A percentile compares a stretch with the other conserved stretches of the same genome.
Conservation (phyloP, 1,140 invertebrate species). For the Colletes latitarsis region DNA sequence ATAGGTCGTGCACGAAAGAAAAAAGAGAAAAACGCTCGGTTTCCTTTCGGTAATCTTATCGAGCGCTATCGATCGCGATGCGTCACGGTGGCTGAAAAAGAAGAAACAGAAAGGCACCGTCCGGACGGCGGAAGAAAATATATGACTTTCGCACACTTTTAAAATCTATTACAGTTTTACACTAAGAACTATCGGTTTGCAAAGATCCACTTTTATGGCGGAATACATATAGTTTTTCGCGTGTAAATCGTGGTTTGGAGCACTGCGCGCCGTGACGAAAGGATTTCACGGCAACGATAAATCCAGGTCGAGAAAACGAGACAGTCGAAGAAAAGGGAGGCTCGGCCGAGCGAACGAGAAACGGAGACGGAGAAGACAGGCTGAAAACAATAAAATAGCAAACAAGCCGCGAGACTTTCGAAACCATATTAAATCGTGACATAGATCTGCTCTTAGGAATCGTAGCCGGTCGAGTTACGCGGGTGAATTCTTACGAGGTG, state of each 20-base stretch:
- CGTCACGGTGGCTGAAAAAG: neutral
- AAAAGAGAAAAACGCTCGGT: neutral
- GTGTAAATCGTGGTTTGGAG: too few species aligned
- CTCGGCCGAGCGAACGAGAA: neutral
- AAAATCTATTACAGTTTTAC: too few species aligned
- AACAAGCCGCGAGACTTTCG: slow-evolving; percentile 65
- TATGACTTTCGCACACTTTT: too few species aligned
- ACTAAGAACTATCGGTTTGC: too few species aligned
- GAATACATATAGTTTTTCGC: too few species aligned
- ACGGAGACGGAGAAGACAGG: slow-evolving; percentile 21
- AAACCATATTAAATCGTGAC: slow-evolving; percentile 66
- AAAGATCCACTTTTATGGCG: too few species aligned
- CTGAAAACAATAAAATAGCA: slow-evolving; percentile 68
- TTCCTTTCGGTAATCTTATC: slow-evolving; percentile 3
- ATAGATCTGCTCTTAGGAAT: slow-evolving; percentile 30
- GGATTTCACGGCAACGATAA: slow-evolving; percentile 51
- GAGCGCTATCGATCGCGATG: neutral
- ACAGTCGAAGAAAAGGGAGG: slow-evolving; percentile 26
- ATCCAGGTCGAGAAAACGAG: slow-evolving; percentile 53
- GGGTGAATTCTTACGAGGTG: slow-evolving; percentile 42
- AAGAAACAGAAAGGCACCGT: too few species aligned
- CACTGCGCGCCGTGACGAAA: slow-evolving; percentile 24
- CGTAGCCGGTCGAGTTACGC: slow-evolving; percentile 31
- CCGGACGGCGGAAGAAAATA: neutral
- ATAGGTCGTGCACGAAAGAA: neutral